Conservation (phyloP, 2,113 vertebrate species). For the Crotophaga sulcirostris region DNA sequence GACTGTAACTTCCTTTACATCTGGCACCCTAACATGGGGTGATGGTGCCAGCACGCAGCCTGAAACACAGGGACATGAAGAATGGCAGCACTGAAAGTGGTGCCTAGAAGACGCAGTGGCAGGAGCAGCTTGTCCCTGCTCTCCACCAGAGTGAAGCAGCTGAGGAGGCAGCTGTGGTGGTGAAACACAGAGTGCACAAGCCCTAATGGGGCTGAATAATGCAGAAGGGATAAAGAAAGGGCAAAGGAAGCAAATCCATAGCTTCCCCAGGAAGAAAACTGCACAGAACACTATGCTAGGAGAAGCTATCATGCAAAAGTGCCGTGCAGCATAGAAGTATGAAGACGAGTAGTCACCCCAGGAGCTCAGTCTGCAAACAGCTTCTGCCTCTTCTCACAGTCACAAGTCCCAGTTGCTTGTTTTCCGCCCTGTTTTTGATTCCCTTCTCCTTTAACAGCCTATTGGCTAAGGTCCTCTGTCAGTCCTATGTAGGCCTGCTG, state of each 20-base stretch:
- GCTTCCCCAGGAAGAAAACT: neutral
- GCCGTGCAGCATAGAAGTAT: rapidly evolving
- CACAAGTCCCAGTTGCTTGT: neutral
- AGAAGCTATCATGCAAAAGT: neutral
- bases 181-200: neutral
- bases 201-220: neutral
- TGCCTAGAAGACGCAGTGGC: neutral
- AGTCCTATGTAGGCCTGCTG: neutral
- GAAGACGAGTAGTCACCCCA: neutral
- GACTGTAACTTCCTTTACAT: neutral
- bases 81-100: neutral
- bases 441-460: neutral
- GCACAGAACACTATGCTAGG: neutral
- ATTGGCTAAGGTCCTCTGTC: neutral
- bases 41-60: rapidly evolving
- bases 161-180: neutral
- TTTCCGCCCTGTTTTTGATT: neutral
- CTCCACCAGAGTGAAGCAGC: neutral
- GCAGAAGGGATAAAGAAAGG: neutral
- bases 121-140: neutral
- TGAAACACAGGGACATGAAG: rapidly evolving
- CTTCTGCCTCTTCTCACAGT: neutral
- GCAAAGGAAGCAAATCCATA: neutral
- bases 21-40: neutral
- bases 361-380: neutral